A percentile compares a stretch with the other conserved stretches of the same genome.
Evolutionary conservation across 2,113 vertebrate genomes (phyloP).

Genomic region (Todiramphus saurophagus): DNA sequence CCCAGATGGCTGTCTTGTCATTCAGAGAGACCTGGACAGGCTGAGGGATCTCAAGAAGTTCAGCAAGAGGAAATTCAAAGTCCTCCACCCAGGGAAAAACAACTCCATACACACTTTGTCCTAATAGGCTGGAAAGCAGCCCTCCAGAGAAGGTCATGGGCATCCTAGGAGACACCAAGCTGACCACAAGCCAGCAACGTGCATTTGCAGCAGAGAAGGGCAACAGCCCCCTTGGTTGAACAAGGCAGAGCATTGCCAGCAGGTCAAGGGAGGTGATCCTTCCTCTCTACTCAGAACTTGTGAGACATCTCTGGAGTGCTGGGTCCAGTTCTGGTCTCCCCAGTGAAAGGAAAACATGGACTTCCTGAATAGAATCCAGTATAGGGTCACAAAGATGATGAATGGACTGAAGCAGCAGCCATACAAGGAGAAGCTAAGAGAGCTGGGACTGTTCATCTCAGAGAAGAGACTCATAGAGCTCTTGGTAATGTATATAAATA

Average conservation of each 20-base stretch:
- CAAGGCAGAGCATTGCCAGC: background rate
- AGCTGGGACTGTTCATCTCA: background rate
- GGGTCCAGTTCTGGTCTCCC: background rate
- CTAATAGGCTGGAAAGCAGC: background rate
- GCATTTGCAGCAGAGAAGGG: background rate
- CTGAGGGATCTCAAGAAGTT: background rate
- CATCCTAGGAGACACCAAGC: background rate
- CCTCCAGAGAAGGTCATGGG: background rate
- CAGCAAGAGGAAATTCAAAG: background rate
- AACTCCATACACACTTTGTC: too few species aligned
- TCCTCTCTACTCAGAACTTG: background rate
- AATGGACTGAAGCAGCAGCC: background rate
- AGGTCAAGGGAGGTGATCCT: background rate
- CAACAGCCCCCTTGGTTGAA: background rate
- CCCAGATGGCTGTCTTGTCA: background rate
- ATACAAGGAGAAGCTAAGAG: fast-evolving
- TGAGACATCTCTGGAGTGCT: background rate
- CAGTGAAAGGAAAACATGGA: background rate
- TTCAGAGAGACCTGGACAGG: background rate
- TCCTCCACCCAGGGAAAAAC: background rate
- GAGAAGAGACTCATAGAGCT: background rate
- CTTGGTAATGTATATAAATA: background rate
- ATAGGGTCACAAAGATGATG: background rate
- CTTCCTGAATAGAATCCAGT: background rate
- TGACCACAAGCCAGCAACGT: background rate